Percentiles rank a stretch among this genome's conserved stretches.
Evolutionary conservation across 2,113 vertebrate genomes (phyloP).

Genomic region (Shinisaurus crocodilurus): DNA sequence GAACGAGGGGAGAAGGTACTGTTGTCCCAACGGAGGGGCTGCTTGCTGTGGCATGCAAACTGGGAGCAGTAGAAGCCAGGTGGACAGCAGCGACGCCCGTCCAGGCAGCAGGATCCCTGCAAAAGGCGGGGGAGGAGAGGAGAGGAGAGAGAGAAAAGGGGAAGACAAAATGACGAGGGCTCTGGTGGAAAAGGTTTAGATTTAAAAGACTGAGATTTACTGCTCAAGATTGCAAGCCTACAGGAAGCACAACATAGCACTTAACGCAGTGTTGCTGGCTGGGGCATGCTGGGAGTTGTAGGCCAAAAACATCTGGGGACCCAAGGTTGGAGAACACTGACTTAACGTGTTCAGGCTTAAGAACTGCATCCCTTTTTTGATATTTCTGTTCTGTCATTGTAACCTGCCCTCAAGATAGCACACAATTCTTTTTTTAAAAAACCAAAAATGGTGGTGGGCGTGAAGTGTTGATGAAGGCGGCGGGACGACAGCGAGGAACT

Average conservation of each 20-base stretch:
- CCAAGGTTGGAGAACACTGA: too few relatives aligned
- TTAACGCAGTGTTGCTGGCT: too few relatives aligned
- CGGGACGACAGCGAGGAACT: background rate
- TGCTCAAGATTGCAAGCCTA: background rate
- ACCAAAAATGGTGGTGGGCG: too few relatives aligned
- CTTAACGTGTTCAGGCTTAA: too few relatives aligned
- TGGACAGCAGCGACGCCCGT: conserved; percentile 11
- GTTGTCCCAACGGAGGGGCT: background rate
- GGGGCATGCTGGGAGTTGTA: too few relatives aligned
- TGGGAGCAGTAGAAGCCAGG: background rate
- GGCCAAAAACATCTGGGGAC: too few relatives aligned
- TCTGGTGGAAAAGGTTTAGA: background rate
- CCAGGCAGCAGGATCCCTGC: conserved; percentile 15
- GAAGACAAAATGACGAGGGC: background rate
- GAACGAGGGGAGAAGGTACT: background rate
- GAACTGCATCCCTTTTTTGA: background rate
- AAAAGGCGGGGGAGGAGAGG: background rate
- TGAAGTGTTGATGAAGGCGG: background rate
- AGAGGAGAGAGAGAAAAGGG: background rate
- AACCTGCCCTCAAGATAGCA: too few relatives aligned
- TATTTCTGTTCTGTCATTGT: background rate
- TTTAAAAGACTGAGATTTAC: background rate
- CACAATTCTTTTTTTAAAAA: background rate
- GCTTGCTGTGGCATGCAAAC: background rate
- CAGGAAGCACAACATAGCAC: background rate